phyloP scores from a whole-genome alignment of 2,113 vertebrate species.

The Centropus unirufus region DNA sequence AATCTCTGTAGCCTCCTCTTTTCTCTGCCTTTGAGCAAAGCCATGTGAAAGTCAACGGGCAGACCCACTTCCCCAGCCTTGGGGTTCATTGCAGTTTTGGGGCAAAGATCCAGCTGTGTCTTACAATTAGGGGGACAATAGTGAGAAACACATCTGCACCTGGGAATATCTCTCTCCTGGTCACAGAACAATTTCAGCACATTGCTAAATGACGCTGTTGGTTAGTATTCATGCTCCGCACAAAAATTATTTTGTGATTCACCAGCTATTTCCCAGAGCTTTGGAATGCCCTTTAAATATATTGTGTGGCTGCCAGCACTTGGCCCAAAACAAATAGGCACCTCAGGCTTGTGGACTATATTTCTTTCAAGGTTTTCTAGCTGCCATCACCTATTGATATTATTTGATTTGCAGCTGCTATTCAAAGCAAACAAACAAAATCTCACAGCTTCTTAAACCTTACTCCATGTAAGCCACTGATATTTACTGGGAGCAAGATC shows the following conservation, averaged over 20 bases:
- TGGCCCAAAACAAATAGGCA: slow-evolving; percentile 29
- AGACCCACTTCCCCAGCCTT: rapidly evolving
- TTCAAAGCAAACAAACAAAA: slow-evolving; percentile 64
- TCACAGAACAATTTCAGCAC: neutral
- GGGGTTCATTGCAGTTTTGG: rapidly evolving
- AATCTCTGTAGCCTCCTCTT: neutral
- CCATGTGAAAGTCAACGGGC: rapidly evolving
- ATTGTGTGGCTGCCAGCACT: neutral
- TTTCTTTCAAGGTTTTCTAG: neutral
- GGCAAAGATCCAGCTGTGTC: neutral
- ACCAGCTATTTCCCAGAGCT: slow-evolving; percentile 1
- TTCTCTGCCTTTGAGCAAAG: neutral
- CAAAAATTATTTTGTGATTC: neutral
- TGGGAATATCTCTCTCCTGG: neutral
- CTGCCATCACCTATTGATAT: slow-evolving; percentile 56
- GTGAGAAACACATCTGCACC: neutral
- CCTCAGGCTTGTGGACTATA: neutral
- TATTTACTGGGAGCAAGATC: slow-evolving; percentile 43
- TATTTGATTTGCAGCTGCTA: slow-evolving; percentile 55
- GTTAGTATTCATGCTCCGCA: neutral
- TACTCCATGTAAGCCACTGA: neutral
- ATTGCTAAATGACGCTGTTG: rapidly evolving
- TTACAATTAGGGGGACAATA: rapidly evolving
- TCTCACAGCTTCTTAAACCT: slow-evolving; percentile 48
- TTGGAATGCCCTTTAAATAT: slow-evolving; percentile 52